Evolutionary conservation across 2,797 vertebrate species (phyloP), one percentile per base, ranked within the genome.

Genomic region (Linurgus olivaceus): DNA sequence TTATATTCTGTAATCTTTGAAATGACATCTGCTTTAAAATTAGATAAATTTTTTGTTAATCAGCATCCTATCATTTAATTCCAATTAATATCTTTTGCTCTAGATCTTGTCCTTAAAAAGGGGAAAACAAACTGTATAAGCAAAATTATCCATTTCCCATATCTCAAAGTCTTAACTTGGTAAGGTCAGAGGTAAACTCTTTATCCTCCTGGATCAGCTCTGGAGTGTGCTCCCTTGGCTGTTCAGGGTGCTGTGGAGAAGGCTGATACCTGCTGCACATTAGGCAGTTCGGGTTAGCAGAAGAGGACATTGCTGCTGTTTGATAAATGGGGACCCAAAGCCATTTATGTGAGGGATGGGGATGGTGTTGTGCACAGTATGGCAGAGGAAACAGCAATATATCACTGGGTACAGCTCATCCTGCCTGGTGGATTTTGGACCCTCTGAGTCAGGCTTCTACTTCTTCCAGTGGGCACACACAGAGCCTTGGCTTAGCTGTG

Each of bases 291-390:
- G 51, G 84, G 89, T 96, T 84, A 87, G 85, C 84, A 62, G 80
- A 57, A 84, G 45, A 93, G 81, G 90, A 61, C 28, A 4, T 37
- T 61, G 76, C 73, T 91, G 84, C 67, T 92, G 31, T 78, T 92
- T 97, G 96, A 97, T 97, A 93, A 97, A 97, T 96, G 97, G 93
- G 86, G 79, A 89, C 95, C 79, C 57, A 42, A 87, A 77, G 57
- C 13, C 82, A 97, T 97, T 97, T 97, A 89, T 91, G 96, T 93
- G 95, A 91, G 68, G 58, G 58, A 74, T 72, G 66, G 75, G 75
- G 92, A 76, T 38, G 66, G 59, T 25, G 54, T 25, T 63, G 95
- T 96, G 88, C 85, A 35, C 59, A 17, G 23, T 29, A 20, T 80
- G 96, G 92, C 95, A 96, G 97, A 95, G 55, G 89, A 94, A 90